Evolutionary conservation across 2,888 invertebrate species (phyloP), one percentile per base, ranked within the genome.

Genomic region (Pristionchus japonicus): DNA sequence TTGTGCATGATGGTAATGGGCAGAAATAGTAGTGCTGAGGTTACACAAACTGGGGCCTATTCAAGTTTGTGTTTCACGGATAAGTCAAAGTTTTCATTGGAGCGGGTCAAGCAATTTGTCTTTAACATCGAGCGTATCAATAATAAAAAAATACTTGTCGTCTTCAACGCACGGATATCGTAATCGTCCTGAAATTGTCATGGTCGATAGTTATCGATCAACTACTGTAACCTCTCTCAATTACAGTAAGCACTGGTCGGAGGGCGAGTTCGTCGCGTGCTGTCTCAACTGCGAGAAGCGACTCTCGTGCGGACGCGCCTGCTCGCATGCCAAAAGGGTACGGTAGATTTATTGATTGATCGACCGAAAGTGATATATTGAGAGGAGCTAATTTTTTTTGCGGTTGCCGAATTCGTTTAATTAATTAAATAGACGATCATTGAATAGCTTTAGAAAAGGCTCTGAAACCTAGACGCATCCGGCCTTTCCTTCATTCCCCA

Each of bases 211-310:
- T 23, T 77, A 43, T n/a, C 31, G 23, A 43, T 77, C 77, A 43
- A 40, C n/a, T 74, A 31, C 64, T 13, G 64, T 64, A 64, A 31
- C 31, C 34, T 27, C 31, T 34, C 34, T 70, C 17, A 13, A 20
- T 34, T 77, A 20, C 82, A 83, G 82, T 27, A 83, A 83, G 57
- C 82, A 83, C 52, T 83, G 82, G 82, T 34, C 52, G 34, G 82
- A 83, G 82, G 82, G 82, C 52, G 82, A 83, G 52, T 83, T 83
- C 82, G 57, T 83, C 52, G 82, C 82, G 43, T 83, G 82, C 52
- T 83, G 82, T 34, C 82, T 83, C 82, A 83, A 83, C 52, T 83
- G 82, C 52, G 82, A 83, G 31, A 83, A 83, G 52, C 49, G 82
- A 17, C 52, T 83, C 31, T 31, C 31, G 31, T 83, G 49, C 82